Evolutionary conservation across 2,888 invertebrate species (phyloP).

Genomic region (Boloria selene): DNA sequence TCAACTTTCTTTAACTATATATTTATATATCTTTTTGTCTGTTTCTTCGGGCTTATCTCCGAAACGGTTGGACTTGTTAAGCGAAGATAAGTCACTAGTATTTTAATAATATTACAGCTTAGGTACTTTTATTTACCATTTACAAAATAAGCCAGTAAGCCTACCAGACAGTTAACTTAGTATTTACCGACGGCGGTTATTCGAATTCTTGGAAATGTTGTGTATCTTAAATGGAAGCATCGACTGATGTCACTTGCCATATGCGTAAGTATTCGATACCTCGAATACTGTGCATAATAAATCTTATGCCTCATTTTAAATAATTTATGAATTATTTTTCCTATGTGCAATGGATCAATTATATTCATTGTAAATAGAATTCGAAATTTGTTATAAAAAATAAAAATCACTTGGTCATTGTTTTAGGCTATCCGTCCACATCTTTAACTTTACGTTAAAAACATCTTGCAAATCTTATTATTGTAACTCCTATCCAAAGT

Average conservation of each 20-base stretch:
- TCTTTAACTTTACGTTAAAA: neutral
- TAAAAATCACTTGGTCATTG: too few species aligned
- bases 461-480: constrained; percentile 17
- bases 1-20: too few species aligned
- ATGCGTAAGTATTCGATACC: constrained; percentile 19
- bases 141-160: neutral
- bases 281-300: constrained; percentile 12
- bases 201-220: constrained; percentile 38
- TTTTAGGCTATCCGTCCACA: too few species aligned
- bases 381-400: too few species aligned
- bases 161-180: constrained; percentile 17
- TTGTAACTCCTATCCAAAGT: neutral
- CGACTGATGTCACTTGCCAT: constrained; percentile 43
- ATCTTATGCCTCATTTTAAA: constrained; percentile 5
- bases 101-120: too few species aligned
- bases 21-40: too few species aligned
- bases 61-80: too few species aligned
- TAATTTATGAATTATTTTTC: too few species aligned
- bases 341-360: too few species aligned
- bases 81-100: too few species aligned
- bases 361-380: too few species aligned
- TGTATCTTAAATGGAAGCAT: constrained; percentile 40
- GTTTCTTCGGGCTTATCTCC: too few species aligned
- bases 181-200: constrained; percentile 32
- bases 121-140: neutral